Percentiles rank a stretch among this genome's conserved stretches.
Evolutionary conservation across 2,888 invertebrate genomes (phyloP).

Genomic region (Mactromeris polynyma): DNA sequence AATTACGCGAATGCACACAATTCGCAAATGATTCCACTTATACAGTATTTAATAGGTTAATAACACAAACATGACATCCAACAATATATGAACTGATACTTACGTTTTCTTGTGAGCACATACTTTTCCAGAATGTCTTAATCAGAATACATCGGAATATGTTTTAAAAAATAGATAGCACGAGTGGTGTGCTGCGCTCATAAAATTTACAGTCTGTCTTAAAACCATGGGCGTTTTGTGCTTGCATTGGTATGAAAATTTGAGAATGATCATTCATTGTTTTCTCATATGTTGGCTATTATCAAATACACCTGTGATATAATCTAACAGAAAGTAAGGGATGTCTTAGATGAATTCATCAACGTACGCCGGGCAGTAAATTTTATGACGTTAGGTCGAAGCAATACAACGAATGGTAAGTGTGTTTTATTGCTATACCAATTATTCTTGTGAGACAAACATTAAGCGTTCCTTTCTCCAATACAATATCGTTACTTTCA

Average conservation of each 20-base stretch:
- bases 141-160: too few relatives aligned
- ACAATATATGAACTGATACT: too few relatives aligned
- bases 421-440: conserved; percentile 4
- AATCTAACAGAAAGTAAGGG: background rate
- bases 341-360: background rate
- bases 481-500: background rate
- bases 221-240: background rate
- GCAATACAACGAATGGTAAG: background rate
- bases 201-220: background rate
- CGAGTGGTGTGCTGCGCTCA: too few relatives aligned
- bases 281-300: background rate
- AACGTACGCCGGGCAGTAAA: background rate
- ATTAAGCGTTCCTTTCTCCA: background rate
- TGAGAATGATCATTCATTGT: background rate
- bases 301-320: background rate
- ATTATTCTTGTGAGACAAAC: background rate
- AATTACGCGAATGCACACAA: too few relatives aligned
- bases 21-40: too few relatives aligned
- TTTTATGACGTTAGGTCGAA: background rate
- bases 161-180: too few relatives aligned
- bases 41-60: too few relatives aligned
- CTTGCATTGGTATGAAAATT: background rate
- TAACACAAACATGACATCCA: too few relatives aligned
- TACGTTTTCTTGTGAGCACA: too few relatives aligned
- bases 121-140: too few relatives aligned